Evolutionary conservation across 2,888 invertebrate genomes (phyloP).

Genomic region (Agrotis clavis): DNA sequence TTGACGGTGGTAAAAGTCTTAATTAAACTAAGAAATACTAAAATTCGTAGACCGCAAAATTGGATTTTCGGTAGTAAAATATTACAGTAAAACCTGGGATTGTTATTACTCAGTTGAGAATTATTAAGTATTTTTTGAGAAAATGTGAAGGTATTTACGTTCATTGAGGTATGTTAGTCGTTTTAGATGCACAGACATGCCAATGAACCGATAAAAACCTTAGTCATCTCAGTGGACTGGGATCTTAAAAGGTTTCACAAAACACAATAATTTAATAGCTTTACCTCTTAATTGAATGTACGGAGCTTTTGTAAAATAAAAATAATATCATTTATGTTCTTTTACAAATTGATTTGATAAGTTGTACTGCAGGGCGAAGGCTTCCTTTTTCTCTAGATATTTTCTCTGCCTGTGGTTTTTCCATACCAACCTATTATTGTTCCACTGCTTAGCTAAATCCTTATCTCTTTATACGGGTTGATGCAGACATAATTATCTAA

Average conservation of each 20-base stretch:
- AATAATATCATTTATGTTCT: no score
- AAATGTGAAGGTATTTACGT: neutral
- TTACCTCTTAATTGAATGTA: conserved; percentile 5
- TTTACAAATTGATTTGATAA: no score
- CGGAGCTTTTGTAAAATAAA: no score
- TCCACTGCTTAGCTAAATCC: no score
- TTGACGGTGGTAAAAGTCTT: conserved; percentile 23
- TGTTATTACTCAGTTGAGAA: neutral
- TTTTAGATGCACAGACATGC: neutral
- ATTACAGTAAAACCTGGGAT: conserved; percentile 3
- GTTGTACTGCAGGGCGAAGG: no score
- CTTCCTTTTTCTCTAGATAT: no score
- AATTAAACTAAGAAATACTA: conserved; percentile 38
- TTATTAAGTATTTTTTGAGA: neutral
- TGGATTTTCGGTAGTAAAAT: neutral
- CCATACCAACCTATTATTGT: no score
- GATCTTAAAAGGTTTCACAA: neutral
- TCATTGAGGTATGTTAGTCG: neutral
- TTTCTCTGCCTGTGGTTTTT: no score
- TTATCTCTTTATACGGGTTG: no score
- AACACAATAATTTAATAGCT: neutral
- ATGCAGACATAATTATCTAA: neutral
- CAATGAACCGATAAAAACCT: neutral
- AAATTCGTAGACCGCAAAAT: conserved; percentile 24
- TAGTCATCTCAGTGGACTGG: neutral